A percentile compares a stretch with the other conserved stretches of the same genome.
Conservation (phyloP, 92 coral and sea anemone genomes). For the Montipora capitata region DNA sequence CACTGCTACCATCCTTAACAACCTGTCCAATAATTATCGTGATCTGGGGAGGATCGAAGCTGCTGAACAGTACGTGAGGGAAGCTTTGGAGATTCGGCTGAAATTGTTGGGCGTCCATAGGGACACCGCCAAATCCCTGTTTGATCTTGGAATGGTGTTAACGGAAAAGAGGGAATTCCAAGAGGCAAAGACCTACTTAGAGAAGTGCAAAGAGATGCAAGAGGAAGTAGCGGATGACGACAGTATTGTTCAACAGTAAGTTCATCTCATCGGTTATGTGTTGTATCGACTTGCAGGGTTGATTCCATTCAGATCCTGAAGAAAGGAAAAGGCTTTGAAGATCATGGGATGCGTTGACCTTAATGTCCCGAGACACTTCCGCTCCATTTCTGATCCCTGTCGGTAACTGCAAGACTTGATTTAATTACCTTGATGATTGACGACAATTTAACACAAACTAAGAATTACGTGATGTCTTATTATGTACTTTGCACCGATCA, state of each 20-base stretch:
- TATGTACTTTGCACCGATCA: too few relatives aligned
- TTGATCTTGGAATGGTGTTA: conserved; percentile 65
- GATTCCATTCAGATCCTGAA: too few relatives aligned
- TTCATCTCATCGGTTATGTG: neutral
- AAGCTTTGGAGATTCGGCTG: conserved; percentile 65
- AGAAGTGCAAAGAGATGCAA: conserved; percentile 56
- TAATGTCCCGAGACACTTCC: too few relatives aligned
- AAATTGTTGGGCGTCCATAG: conserved; percentile 63
- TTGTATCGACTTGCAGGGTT: neutral
- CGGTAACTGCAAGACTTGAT: too few relatives aligned
- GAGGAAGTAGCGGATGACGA: neutral
- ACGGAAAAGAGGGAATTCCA: conserved; percentile 27
- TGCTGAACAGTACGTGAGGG: conserved; percentile 46
- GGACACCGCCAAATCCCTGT: conserved; percentile 67
- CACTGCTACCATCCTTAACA: conserved; percentile 69
- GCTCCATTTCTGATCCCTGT: too few relatives aligned
- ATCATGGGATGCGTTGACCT: too few relatives aligned
- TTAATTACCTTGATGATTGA: too few relatives aligned
- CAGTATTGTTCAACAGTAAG: neutral
- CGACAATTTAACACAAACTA: too few relatives aligned
- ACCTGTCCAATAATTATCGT: conserved; percentile 63
- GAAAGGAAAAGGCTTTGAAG: too few relatives aligned
- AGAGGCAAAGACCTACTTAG: conserved; percentile 44
- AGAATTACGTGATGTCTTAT: too few relatives aligned
- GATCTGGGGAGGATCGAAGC: conserved; percentile 41